phyloP scores from a whole-genome alignment of 1,140 invertebrate species.

The Eriosoma lanigerum region DNA sequence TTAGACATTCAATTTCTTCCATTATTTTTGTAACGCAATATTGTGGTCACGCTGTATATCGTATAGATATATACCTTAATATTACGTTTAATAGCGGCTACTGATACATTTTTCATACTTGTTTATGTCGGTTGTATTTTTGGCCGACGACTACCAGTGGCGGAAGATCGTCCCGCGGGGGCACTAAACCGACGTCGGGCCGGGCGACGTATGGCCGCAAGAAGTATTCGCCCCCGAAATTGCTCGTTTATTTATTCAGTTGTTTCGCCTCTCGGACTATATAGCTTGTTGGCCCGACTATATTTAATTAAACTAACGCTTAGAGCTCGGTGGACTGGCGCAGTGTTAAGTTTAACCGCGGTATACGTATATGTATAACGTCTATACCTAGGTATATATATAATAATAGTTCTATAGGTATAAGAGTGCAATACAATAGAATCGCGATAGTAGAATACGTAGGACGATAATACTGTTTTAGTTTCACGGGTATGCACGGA shows the following conservation, averaged over 20 bases:
- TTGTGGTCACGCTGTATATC: no score
- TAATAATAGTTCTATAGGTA: no score
- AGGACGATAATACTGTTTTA: no score
- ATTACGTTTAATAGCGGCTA: no score
- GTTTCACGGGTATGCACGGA: no score
- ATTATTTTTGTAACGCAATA: no score
- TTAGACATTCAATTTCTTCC: no score
- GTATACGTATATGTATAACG: slow-evolving; percentile 2
- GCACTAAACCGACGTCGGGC: slow-evolving; percentile 45
- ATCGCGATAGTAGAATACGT: no score
- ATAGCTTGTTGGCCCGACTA: slow-evolving; percentile 34
- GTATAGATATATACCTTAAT: no score
- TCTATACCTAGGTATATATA: no score
- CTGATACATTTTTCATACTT: slow-evolving; percentile 51
- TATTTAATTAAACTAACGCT: slow-evolving; percentile 51
- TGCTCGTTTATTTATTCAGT: slow-evolving; percentile 52
- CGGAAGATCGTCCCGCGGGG: slow-evolving; percentile 14
- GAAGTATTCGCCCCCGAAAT: slow-evolving; percentile 27
- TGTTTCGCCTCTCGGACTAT: background rate
- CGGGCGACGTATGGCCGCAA: background rate
- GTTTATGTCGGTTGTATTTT: slow-evolving; percentile 51
- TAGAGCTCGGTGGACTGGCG: background rate
- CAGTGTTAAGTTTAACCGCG: slow-evolving; percentile 17
- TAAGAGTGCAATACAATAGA: no score
- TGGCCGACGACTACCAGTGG: slow-evolving; percentile 14